Base-by-base conservation (phyloP, 2,113 vertebrate genomes). In the Spizaetus ornatus region DNA sequence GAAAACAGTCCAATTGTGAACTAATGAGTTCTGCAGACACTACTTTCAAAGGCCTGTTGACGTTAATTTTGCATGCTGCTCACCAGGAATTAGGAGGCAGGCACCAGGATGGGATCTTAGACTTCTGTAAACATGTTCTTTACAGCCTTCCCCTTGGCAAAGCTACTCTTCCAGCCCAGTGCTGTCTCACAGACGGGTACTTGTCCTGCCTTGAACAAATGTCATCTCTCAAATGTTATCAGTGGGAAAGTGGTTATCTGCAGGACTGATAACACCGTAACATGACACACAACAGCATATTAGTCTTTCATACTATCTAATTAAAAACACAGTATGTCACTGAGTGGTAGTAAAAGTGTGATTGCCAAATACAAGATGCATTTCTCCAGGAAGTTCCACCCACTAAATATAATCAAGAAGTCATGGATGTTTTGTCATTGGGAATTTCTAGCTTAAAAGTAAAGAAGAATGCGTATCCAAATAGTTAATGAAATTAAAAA, bases 21-120 rank as follows among this genome's bases (percentile, higher is more conserved):
- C 91, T 95, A 95, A 97, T 82, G 91, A 90, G 88, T 85, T 95
- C 91, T 85, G 69, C 95, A 97, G 95, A 55, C 71, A n/a, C 59
- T 55, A 38, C 52, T 97, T 96, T 96, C 95, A 96, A 92, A 91
- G 71, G 81, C 55, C 65, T 73, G 85, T 96, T 94, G 90, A 79
- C 71, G 70, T 88, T 87, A 96, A 90, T 93, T 95, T 96, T 90
- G 87, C 89, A 87, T 84, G 95, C 74, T 3, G 69, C 78, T 82
- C 94, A 92, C 84, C 73, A 92, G 63, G 78, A 89, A 95, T 91
- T 95, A 88, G 19, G 73, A 83, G 86, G 58, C 91, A 90, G 89
- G 92, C 88, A 93, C 31, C 36, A 79, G 62, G 82, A 90, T 31
- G 72, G 65, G 89, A 71, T 70, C 65, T 78, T 76, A 81, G 86